Evolutionary conservation across 1,140 invertebrate genomes (phyloP).

Genomic region (Augochlora pura): DNA sequence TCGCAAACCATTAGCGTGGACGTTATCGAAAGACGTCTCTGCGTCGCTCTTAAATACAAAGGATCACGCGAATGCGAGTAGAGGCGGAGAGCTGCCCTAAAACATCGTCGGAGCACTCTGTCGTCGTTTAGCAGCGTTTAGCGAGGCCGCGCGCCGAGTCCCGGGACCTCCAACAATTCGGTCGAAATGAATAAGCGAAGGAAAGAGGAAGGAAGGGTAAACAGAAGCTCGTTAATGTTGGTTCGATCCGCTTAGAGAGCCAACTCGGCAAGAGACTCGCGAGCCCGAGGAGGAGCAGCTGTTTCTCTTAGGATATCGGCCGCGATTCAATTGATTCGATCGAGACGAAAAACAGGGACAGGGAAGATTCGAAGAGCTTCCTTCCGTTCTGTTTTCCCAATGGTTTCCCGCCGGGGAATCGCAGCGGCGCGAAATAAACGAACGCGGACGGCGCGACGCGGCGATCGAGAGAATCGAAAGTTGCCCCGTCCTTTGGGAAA

Average conservation of each 20-base stretch:
- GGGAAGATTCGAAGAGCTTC: no score
- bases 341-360: constrained; percentile 6
- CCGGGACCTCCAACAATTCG: not conserved
- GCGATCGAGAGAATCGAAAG: no score
- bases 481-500: no score
- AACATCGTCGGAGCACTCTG: not conserved
- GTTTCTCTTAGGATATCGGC: constrained; percentile 4
- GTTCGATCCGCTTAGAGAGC: constrained; percentile 2
- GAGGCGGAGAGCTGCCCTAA: not conserved
- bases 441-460: no score
- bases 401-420: no score
- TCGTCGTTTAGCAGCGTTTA: not conserved
- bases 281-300: not conserved
- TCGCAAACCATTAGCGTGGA: not conserved
- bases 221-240: constrained; percentile 22
- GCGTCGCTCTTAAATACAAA: not conserved
- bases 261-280: not conserved
- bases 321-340: constrained; percentile 24
- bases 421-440: no score
- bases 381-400: no score
- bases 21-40: not conserved
- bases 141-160: not conserved
- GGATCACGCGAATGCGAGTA: not conserved
- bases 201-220: not conserved
- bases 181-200: not conserved